Base-by-base conservation (phyloP, 2,113 vertebrate genomes). In the Grammatotria lemairii region DNA sequence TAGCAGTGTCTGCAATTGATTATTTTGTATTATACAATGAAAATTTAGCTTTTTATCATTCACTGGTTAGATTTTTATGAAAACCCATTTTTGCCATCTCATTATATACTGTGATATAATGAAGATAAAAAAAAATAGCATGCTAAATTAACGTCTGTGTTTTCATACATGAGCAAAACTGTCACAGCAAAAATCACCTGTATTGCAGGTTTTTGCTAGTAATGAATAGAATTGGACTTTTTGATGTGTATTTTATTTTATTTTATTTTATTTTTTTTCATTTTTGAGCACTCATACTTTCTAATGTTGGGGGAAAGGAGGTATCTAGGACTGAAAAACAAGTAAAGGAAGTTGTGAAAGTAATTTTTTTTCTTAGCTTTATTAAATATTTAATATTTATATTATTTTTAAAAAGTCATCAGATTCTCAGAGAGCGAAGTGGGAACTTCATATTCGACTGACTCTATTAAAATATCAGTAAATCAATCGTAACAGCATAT, bases 191-290 rank as follows among this genome's bases (percentile, higher is more conserved):
- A 40, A 68, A 68, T 2, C 19, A 3, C 19, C 33, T 2, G 3
- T 65, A 2, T 13, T 38, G 17, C 33, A 65, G 33, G 6, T 5
- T 65, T 65, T 65, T 65, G 60, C 19, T 65, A 65, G 33, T 65
- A 21, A 65, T 12, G 10, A 38, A 65, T 38, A 38, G 10, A 38
- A 38, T 65, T 65, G 8, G 2, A 65, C 17, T n/a, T 65, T 65
- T 65, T 65, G 17, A 12, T 65, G 17, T 26, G 11, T 9, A 5
- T 16, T 7, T 21, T 21, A 0, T 53, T 2, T 54, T 54, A 1
- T 21, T 21, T 21, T 19, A 0, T 17, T 9, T 19, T 3, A 1
- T 14, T 2, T 1, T 2, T 7, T 8, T 54, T 19, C 9, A n/a
- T 35, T 38, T 38, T 13, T 65, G 1, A 65, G 33, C 0, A 12